Percentiles rank a stretch among this genome's conserved stretches.
These are phyloP conservation scores for Pygoscelis adeliae DNA, from an alignment of 2,113 vertebrate genomes.

Conservation along the genomic window DNA sequence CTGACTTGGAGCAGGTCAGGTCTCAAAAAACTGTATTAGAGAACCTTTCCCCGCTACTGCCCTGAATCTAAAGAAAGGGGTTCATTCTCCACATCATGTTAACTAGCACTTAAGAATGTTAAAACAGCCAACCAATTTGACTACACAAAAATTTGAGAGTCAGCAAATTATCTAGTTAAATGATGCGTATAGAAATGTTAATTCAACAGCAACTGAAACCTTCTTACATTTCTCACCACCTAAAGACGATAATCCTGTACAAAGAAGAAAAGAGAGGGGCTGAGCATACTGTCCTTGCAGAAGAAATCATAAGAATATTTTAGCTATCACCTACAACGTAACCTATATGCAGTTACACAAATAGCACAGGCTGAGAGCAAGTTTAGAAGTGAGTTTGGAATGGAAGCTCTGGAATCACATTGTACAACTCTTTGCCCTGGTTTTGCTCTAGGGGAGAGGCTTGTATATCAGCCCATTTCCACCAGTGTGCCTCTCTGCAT, in stretches of 20 bases:
- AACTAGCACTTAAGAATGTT: neutral
- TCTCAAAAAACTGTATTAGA: neutral
- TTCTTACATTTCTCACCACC: neutral
- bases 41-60: neutral
- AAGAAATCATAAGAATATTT: neutral
- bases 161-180: conserved; percentile 53
- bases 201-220: neutral
- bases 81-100: neutral
- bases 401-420: neutral
- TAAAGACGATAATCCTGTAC: neutral
- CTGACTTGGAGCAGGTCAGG: neutral
- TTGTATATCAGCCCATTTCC: neutral
- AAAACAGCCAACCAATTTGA: neutral
- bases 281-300: neutral
- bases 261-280: neutral
- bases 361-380: neutral
- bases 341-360: neutral
- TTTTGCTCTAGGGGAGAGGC: neutral
- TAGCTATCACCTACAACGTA: neutral
- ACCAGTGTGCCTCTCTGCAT: neutral
- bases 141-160: conserved; percentile 22
- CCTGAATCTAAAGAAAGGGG: neutral
- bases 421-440: neutral
- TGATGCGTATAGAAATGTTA: conserved; percentile 22
- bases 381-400: neutral